These are phyloP conservation scores for Polydrusus cervinus DNA, from an alignment of 2,888 invertebrate species.

Conservation along the genomic window DNA sequence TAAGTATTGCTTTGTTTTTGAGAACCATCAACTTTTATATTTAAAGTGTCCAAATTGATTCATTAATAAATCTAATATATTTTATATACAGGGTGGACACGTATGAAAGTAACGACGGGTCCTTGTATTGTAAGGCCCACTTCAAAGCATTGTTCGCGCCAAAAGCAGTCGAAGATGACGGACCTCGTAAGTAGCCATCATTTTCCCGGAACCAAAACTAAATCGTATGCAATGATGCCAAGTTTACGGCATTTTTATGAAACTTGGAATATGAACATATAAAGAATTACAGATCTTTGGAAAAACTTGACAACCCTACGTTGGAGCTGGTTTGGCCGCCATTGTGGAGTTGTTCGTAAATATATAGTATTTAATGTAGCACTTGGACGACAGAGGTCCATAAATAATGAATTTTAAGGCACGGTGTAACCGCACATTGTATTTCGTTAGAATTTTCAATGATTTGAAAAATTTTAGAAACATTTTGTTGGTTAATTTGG, in stretches of 20 bases:
- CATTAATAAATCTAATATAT: not conserved
- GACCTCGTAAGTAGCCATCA: conserved; percentile 74
- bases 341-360: too few species aligned
- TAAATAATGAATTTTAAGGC: too few species aligned
- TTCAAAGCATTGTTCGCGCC: conserved; percentile 95
- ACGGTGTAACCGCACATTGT: too few species aligned
- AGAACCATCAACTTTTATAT: not conserved
- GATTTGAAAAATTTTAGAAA: too few species aligned
- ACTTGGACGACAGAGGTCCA: too few species aligned
- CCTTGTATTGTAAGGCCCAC: conserved; percentile 93
- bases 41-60: too few species aligned
- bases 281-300: too few species aligned
- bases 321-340: too few species aligned
- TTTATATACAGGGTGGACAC: conserved; percentile 86
- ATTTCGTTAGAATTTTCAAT: too few species aligned
- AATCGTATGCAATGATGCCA: not conserved
- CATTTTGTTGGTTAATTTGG: too few species aligned
- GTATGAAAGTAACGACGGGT: conserved; percentile 93
- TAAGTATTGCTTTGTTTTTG: conserved; percentile 72
- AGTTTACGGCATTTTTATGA: not conserved
- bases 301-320: too few species aligned
- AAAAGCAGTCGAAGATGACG: conserved; percentile 86
- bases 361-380: too few species aligned
- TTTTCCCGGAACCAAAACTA: not conserved
- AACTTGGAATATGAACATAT: not conserved